Evolutionary conservation across 2,888 invertebrate species (phyloP).

Genomic region (Trissolcus brochymenae): DNA sequence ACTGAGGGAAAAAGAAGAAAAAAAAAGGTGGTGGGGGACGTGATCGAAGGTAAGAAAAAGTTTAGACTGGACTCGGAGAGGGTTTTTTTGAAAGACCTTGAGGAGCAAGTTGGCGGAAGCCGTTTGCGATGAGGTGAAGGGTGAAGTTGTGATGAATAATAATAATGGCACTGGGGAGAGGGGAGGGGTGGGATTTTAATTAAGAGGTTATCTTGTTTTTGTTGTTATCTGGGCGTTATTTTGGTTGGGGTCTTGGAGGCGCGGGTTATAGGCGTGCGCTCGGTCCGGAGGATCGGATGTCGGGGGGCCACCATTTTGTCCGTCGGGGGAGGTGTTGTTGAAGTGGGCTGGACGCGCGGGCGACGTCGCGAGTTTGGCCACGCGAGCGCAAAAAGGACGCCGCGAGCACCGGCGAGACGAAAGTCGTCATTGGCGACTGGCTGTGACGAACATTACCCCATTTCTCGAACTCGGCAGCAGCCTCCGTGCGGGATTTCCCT

Average conservation of each 20-base stretch:
- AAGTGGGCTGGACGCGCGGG: constrained; percentile 69
- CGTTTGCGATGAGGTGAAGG: background rate
- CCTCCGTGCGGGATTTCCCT: constrained; percentile 70
- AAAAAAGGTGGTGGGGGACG: too few species aligned
- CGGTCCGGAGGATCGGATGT: constrained; percentile 70
- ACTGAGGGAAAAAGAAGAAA: too few species aligned
- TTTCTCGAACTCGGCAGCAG: constrained; percentile 68
- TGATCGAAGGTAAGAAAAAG: too few species aligned
- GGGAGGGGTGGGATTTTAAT: too few species aligned
- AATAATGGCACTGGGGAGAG: too few species aligned
- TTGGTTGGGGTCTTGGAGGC: too few species aligned
- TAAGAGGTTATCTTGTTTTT: too few species aligned
- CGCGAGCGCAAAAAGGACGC: background rate
- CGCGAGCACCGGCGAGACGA: constrained; percentile 16
- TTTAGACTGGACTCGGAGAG: too few species aligned
- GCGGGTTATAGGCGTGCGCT: constrained; percentile 44
- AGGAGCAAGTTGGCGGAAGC: background rate
- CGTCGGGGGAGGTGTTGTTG: constrained; percentile 76
- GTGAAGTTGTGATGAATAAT: background rate
- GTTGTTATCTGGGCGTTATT: too few species aligned
- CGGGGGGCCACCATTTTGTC: constrained; percentile 77
- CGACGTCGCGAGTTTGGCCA: constrained; percentile 1
- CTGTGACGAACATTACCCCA: constrained; percentile 75
- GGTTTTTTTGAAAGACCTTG: background rate
- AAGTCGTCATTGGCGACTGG: constrained; percentile 7